phyloP scores from a whole-genome alignment of 2,113 vertebrate genomes.

The Peromyscus leucopus region DNA sequence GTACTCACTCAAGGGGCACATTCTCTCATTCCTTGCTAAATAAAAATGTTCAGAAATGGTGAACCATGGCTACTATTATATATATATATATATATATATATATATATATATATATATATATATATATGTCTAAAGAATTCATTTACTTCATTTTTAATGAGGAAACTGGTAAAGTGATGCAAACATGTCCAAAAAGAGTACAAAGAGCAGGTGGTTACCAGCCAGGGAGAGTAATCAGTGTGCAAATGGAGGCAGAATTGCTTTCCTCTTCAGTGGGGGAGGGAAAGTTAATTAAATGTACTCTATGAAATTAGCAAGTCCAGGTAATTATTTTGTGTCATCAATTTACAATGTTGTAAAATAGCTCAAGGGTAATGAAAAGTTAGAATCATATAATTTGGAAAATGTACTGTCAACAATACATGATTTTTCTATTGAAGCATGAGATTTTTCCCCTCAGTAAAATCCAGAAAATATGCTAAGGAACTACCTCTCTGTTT shows the following conservation, averaged over 20 bases:
- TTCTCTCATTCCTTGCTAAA: slow-evolving; percentile 17
- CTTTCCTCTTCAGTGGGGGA: background rate
- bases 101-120: background rate
- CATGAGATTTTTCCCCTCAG: background rate
- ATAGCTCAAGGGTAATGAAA: slow-evolving; percentile 9
- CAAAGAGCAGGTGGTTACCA: background rate
- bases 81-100: background rate
- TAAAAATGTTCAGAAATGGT: slow-evolving; percentile 43
- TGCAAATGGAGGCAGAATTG: background rate
- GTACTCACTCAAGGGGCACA: background rate
- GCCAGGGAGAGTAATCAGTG: background rate
- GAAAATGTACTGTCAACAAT: background rate
- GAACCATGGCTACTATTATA: background rate
- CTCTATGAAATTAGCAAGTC: background rate
- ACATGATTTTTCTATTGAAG: slow-evolving; percentile 10
- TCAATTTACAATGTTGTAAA: slow-evolving; percentile 39
- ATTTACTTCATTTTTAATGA: slow-evolving; percentile 13
- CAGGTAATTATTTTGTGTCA: slow-evolving; percentile 25
- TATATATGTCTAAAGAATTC: background rate
- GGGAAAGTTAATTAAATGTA: slow-evolving; percentile 29
- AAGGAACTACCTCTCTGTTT: slow-evolving; percentile 57
- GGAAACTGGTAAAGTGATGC: background rate
- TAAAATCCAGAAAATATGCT: slow-evolving; percentile 37
- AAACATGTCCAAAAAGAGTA: background rate
- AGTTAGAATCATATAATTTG: background rate